Base-by-base conservation (phyloP, 2,113 vertebrate genomes). In the Aythya baeri region DNA sequence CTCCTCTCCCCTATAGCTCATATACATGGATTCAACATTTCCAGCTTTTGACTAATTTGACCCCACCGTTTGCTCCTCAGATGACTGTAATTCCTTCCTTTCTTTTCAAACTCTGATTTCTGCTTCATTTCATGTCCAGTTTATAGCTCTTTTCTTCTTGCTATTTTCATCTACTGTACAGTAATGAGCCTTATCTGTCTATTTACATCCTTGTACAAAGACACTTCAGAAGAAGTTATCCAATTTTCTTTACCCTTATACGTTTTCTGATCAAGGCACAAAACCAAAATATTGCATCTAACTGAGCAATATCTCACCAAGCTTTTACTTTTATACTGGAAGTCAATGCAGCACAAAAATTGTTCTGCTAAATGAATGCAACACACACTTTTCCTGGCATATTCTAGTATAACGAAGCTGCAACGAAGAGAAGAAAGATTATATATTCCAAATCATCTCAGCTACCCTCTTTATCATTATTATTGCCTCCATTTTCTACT, bases 391-490 rank as follows among this genome's bases (percentile, higher is more conserved):
- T 76, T 67, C 49, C 76, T 71, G 72, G 71, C 58, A 88, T 83
- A 10, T 11, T 70, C 32, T 70, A 17, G 32, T 36, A 17, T 52
- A 83, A 79, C 61, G 34, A 95, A 73, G 72, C 67, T 54, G 76
- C 70, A 93, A 25, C 41, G 44, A 71, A 73, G 7, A 73, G 65
- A 91, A 89, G 58, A 85, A 89, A 95, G 50, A 95, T 93, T 96
- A 97, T 76, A 57, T 70, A 94, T 93, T 94, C 96, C 92, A 95
- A 95, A 94, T 93, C 88, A 89, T 96, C 82, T 91, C 91, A 94
- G 91, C 79, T 79, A 91, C 34, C 72, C 89, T 85, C 86, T 97
- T 96, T 87, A 96, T 97, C 94, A 96, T 95, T 90, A 96, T 97
- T 97, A 97, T 96, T 95, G 86, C 82, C 67, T 94, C 89, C 80